Base-by-base conservation (phyloP, 2,888 invertebrate genomes). In the Elmis aenea region DNA sequence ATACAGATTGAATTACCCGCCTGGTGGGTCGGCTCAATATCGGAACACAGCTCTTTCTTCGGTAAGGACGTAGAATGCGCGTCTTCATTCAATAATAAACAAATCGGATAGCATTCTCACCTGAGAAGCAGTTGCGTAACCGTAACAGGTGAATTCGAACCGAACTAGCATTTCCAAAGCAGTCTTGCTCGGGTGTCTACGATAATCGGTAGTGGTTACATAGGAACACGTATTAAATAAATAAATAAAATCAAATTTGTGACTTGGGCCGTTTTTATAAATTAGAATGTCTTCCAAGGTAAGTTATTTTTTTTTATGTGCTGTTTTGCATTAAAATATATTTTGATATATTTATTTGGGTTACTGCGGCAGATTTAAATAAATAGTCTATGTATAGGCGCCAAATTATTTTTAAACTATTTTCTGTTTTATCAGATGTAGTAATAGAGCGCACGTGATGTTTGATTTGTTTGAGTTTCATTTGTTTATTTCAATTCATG, bases 41-140 rank as follows among this genome's bases (percentile, higher is more conserved):
- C 46, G 44, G 33, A 32, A n/a, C n/a, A 42, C 38, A 37, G 33
- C 41, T 35, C 32, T 31, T 34, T 44, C 35, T 29, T 32, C 23
- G 37, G 26, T 32, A 31, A 42, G 42, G 37, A 42, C 43, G 46
- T 33, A 32, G 42, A 41, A 38, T 36, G 38, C 43, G 42, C 29
- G 46, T 42, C 44, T 45, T 43, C 23, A 32, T 35, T 39, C 37
- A 32, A 40, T 45, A 34, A 33, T 33, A 36, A 31, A 29, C 31
- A 37, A 45, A 33, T 32, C 25, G 26, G 32, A 37, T 36, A 33
- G 26, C 37, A 39, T 36, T 49, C 49, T 45, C 46, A 50, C 46
- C 48, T 52, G 43, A 46, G n/a, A n/a, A n/a, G 42, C 31, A 28
- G 38, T 52, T 53, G 40, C 46, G 53, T 51, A 53, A 54, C 47